Percentiles rank a stretch among this genome's conserved stretches.
Conservation (phyloP, 1,140 invertebrate genomes). For the Cryptotermes secundus region DNA sequence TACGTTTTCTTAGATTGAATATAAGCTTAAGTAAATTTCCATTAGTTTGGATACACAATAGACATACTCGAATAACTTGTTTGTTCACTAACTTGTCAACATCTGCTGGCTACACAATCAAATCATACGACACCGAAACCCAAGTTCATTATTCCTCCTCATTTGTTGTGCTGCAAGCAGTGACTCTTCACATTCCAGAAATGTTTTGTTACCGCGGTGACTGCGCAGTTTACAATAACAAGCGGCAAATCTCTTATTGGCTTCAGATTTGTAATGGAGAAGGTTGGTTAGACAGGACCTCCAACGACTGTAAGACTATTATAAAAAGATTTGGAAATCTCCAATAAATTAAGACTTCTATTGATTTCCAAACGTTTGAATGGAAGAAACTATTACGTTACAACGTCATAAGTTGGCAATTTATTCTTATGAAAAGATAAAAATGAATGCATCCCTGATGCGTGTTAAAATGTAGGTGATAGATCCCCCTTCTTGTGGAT, state of each 20-base stretch:
- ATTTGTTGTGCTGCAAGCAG: not conserved
- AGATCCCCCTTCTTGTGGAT: not conserved
- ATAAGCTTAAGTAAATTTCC: not conserved
- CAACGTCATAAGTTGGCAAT: not conserved
- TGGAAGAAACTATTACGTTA: not conserved
- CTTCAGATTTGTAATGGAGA: slow-evolving; percentile 3
- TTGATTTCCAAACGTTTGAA: not conserved
- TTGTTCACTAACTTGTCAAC: not conserved
- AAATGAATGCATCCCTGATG: not conserved
- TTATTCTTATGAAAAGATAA: not conserved
- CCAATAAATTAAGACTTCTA: not conserved
- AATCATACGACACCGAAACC: not conserved
- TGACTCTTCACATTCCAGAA: not conserved
- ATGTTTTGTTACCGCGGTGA: not conserved
- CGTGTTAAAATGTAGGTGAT: not conserved
- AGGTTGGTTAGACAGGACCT: not conserved
- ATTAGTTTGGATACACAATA: not conserved
- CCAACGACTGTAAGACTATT: not conserved
- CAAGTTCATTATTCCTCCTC: not conserved
- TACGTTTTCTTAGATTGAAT: too few species aligned
- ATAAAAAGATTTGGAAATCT: not conserved
- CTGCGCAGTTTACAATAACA: not conserved
- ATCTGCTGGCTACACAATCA: not conserved
- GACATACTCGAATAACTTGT: not conserved
- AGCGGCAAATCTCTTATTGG: slow-evolving; percentile 7